phyloP scores from a whole-genome alignment of 2,888 invertebrate species.

The Mycalesis mineus region DNA sequence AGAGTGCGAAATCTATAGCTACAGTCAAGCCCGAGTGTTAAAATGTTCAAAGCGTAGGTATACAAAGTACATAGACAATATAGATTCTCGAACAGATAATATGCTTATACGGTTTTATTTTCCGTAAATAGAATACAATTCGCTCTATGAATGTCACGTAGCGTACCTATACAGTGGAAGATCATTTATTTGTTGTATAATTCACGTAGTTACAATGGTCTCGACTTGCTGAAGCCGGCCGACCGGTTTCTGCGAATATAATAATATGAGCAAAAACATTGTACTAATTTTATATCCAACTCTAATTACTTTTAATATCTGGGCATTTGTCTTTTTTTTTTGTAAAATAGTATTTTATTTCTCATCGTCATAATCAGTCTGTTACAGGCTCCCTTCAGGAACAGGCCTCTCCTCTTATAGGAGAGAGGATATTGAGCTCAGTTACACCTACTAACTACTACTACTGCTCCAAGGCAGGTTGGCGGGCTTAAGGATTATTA shows the following conservation, averaged over 20 bases:
- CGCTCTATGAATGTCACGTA: background rate
- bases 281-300: background rate
- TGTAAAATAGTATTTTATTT: too few species aligned
- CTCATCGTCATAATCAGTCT: background rate
- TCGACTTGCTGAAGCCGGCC: background rate
- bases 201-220: background rate
- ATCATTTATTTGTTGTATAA: slow-evolving; percentile 1
- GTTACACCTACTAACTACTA: too few species aligned
- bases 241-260: slow-evolving; percentile 1
- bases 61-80: background rate
- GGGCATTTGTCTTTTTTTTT: too few species aligned
- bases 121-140: background rate
- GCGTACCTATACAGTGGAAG: background rate
- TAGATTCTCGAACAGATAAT: background rate
- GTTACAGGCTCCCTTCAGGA: too few species aligned
- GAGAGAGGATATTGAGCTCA: too few species aligned
- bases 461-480: too few species aligned
- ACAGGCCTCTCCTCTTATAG: too few species aligned
- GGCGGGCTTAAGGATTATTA: too few species aligned
- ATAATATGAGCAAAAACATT: background rate
- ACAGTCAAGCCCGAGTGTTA: too few species aligned
- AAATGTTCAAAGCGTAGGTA: background rate
- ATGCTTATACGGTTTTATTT: background rate
- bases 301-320: background rate
- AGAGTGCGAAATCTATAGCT: too few species aligned